These are phyloP conservation scores for Sigmodon hispidus DNA, from an alignment of 2,113 vertebrate species.

Conservation along the genomic window DNA sequence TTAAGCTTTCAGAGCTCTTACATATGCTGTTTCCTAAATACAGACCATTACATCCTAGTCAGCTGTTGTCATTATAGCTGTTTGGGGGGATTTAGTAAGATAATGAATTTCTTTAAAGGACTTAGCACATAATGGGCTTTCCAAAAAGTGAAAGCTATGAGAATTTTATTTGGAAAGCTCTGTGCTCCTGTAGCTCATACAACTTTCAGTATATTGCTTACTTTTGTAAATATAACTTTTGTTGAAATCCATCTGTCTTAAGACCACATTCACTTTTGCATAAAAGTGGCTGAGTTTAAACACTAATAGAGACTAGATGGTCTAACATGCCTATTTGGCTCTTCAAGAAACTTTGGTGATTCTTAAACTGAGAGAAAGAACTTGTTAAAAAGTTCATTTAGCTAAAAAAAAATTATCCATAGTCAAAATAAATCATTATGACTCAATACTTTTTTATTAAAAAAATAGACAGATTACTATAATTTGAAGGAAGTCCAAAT, in stretches of 20 bases:
- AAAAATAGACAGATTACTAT: background rate
- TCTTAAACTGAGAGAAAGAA: background rate
- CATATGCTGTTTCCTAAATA: constrained; percentile 6
- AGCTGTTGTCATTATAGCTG: constrained; percentile 28
- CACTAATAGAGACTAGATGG: background rate
- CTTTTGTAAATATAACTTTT: constrained; percentile 26
- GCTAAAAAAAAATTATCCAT: background rate
- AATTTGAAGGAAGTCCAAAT: constrained; percentile 26
- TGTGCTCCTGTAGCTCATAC: background rate
- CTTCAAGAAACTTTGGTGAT: background rate
- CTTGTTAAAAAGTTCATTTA: background rate
- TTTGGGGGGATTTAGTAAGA: constrained; percentile 58
- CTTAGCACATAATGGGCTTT: background rate
- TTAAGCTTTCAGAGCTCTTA: constrained; percentile 50
- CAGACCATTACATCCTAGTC: constrained; percentile 1
- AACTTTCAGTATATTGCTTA: background rate
- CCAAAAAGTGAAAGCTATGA: background rate
- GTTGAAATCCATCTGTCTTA: background rate
- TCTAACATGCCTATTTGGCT: background rate
- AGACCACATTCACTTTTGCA: background rate
- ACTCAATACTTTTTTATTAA: background rate
- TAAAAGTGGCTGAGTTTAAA: background rate
- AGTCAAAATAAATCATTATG: background rate
- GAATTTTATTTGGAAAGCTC: background rate
- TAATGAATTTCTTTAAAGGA: constrained; percentile 56